Conservation (phyloP, 37 sponge, comb jelly and placozoan species). For the Amphimedon queenslandica region DNA sequence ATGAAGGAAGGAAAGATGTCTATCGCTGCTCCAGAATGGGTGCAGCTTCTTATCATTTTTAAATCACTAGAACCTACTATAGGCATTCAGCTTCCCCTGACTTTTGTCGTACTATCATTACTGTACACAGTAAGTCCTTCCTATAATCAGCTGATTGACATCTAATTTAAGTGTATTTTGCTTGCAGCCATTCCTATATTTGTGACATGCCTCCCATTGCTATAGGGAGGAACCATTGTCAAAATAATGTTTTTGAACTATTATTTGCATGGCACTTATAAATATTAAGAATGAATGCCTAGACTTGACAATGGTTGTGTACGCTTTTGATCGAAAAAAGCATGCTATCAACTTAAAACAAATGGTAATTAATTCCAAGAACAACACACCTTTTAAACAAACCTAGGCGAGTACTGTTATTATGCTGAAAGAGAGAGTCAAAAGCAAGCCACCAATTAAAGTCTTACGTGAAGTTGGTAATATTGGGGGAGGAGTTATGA, state of each 20-base stretch:
- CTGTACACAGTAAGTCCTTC: neutral
- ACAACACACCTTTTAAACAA: no score
- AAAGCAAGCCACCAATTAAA: slow-evolving; percentile 7
- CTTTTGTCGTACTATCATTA: neutral
- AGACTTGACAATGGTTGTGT: slow-evolving; percentile 22
- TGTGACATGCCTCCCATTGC: no score
- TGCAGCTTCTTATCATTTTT: slow-evolving; percentile 13
- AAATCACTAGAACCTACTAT: slow-evolving; percentile 20
- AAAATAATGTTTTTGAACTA: no score
- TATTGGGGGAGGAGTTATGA: slow-evolving; percentile 15
- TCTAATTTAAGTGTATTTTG: no score
- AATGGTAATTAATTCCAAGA: slow-evolving; percentile 1
- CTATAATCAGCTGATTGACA: no score
- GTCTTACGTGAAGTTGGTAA: slow-evolving; percentile 28
- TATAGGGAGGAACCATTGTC: no score
- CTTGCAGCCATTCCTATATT: no score
- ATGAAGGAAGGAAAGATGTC: neutral
- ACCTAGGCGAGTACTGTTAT: slow-evolving; percentile 36
- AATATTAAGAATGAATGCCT: neutral
- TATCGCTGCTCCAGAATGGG: neutral
- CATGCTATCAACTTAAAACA: slow-evolving; percentile 21
- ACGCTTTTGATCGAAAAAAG: slow-evolving; percentile 19
- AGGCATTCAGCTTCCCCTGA: slow-evolving; percentile 17
- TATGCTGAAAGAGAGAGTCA: neutral
- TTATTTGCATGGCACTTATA: no score